A percentile compares a stretch with the other conserved stretches of the same genome.
These are phyloP conservation scores for Rhombomys opimus DNA, from an alignment of 2,113 vertebrate species.

Conservation along the genomic window DNA sequence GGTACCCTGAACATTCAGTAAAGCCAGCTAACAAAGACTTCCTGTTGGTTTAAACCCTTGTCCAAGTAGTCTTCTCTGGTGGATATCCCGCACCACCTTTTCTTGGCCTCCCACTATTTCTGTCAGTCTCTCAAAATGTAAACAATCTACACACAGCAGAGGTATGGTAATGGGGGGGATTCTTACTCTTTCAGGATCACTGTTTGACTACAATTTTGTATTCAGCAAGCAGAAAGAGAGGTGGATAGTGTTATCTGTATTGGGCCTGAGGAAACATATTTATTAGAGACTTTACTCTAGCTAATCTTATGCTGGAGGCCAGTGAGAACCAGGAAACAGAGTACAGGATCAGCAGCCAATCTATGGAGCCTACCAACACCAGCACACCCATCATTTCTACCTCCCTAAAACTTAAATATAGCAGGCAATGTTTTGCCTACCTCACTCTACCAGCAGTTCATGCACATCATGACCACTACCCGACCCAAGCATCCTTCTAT, in stretches of 20 bases:
- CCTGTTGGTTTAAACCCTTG: neutral
- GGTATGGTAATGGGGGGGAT: neutral
- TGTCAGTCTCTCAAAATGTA: no score
- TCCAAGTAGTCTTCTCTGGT: neutral
- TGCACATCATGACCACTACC: neutral
- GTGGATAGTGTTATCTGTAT: neutral
- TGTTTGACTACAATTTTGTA: constrained; percentile 21
- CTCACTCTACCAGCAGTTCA: neutral
- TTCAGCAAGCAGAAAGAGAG: neutral
- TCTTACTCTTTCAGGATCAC: neutral
- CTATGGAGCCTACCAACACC: neutral
- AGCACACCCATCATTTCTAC: constrained; percentile 3
- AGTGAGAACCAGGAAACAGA: constrained; percentile 39
- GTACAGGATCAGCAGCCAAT: neutral
- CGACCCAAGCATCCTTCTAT: neutral
- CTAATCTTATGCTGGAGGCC: neutral
- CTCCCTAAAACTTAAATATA: constrained; percentile 34
- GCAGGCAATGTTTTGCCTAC: constrained; percentile 14
- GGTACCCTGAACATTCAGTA: neutral
- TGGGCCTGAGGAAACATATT: neutral
- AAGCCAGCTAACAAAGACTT: neutral
- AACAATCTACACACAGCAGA: neutral
- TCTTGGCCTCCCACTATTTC: neutral
- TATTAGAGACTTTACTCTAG: neutral
- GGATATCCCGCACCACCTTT: neutral